phyloP scores from a whole-genome alignment of 2,797 vertebrate genomes.

The Centropyge bicolor region DNA sequence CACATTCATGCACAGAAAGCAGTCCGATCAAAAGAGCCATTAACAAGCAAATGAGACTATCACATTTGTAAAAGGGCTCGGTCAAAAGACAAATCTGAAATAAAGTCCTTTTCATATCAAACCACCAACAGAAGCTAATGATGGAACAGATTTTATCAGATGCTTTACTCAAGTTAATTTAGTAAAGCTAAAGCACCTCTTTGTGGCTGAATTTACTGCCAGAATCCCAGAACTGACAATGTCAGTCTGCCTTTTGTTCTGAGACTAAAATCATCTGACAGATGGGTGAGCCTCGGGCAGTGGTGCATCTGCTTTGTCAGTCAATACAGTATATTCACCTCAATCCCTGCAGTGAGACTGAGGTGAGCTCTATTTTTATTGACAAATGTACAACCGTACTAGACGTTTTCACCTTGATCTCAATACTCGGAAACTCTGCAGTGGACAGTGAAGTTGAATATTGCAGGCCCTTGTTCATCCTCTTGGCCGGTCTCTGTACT shows the following conservation, averaged over 20 bases:
- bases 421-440: background rate
- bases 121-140: background rate
- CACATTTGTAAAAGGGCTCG: constrained; percentile 32
- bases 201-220: background rate
- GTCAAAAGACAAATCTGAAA: constrained; percentile 30
- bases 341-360: background rate
- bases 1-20: constrained; percentile 76
- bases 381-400: background rate
- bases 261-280: constrained; percentile 12
- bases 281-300: constrained; percentile 19
- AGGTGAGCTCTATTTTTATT: background rate
- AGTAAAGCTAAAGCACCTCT: background rate
- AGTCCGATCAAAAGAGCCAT: constrained; percentile 77
- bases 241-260: constrained; percentile 4
- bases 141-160: background rate
- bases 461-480: background rate
- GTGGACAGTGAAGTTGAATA: background rate
- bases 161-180: background rate
- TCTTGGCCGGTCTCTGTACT: background rate
- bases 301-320: constrained; percentile 12
- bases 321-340: constrained; percentile 4
- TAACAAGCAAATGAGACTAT: constrained; percentile 72
- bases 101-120: background rate
- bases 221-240: background rate
- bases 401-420: background rate